These are phyloP conservation scores for Platygyra sinensis DNA, from an alignment of 64 coral and sea anemone genomes.

Conservation along the genomic window DNA sequence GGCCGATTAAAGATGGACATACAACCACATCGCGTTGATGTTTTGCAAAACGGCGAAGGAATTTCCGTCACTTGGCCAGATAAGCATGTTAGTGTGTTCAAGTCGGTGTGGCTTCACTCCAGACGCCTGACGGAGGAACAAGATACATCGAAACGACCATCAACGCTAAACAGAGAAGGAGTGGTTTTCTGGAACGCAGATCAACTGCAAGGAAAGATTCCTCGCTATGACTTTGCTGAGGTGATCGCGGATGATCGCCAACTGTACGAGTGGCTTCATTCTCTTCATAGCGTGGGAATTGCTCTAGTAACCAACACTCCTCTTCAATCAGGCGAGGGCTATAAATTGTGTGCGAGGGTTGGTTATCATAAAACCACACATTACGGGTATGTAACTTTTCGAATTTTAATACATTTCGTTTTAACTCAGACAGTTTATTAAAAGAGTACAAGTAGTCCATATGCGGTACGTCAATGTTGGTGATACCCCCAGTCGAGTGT, in stretches of 20 bases:
- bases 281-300: conserved; percentile 58
- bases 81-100: conserved; percentile 66
- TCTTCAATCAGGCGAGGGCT: background rate
- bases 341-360: conserved; percentile 31
- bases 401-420: background rate
- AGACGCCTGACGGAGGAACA: conserved; percentile 33
- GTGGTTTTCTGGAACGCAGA: conserved; percentile 51
- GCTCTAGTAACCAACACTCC: conserved; percentile 45
- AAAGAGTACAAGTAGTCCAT: too few species aligned
- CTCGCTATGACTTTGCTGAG: conserved; percentile 38
- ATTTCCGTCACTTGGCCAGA: conserved; percentile 69
- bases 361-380: conserved; percentile 65
- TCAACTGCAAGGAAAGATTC: conserved; percentile 58
- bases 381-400: conserved; percentile 62
- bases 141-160: background rate
- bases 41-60: conserved; percentile 54
- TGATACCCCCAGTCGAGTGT: too few species aligned
- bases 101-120: conserved; percentile 61
- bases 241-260: conserved; percentile 41
- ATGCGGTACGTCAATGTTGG: too few species aligned
- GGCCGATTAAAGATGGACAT: conserved; percentile 52
- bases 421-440: too few species aligned
- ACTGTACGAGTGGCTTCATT: conserved; percentile 66
- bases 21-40: conserved; percentile 31
- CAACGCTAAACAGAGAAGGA: conserved; percentile 14